These are phyloP conservation scores for Coreius guichenoti DNA, from an alignment of 2,797 vertebrate genomes.

Conservation along the genomic window DNA sequence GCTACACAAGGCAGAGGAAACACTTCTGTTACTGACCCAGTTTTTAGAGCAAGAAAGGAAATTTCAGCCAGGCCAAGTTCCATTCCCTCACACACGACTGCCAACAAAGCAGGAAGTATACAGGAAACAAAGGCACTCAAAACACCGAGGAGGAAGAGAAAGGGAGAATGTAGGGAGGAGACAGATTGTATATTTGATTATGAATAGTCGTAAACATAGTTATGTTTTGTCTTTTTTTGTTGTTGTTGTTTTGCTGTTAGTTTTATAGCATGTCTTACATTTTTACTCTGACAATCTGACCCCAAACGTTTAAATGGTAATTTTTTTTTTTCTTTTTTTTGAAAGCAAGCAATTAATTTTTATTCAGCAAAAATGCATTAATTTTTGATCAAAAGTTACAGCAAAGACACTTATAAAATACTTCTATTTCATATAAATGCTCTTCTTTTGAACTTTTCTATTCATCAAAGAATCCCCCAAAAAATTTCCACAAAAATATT, in stretches of 20 bases:
- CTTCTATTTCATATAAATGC: background rate
- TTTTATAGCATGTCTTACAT: background rate
- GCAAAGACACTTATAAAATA: background rate
- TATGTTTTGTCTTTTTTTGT: background rate
- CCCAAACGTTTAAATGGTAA: no score
- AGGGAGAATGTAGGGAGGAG: background rate
- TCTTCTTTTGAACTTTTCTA: background rate
- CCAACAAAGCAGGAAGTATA: constrained; percentile 71
- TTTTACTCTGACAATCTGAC: no score
- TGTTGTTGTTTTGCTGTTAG: background rate
- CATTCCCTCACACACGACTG: constrained; percentile 66
- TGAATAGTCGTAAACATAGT: background rate
- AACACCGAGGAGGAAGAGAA: constrained; percentile 59
- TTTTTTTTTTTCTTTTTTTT: no score
- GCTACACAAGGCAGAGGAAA: constrained; percentile 56
- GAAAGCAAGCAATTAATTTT: background rate
- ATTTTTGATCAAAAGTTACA: background rate
- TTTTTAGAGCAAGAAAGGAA: constrained; percentile 69
- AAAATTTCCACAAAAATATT: background rate
- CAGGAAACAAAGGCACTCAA: constrained; percentile 71
- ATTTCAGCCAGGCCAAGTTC: constrained; percentile 62
- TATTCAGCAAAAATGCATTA: background rate
- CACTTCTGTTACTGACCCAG: constrained; percentile 53
- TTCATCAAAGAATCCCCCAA: background rate
- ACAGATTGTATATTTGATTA: background rate